Evolutionary conservation across 1,140 invertebrate genomes (phyloP).

Genomic region (Drosophila nebulosa): DNA sequence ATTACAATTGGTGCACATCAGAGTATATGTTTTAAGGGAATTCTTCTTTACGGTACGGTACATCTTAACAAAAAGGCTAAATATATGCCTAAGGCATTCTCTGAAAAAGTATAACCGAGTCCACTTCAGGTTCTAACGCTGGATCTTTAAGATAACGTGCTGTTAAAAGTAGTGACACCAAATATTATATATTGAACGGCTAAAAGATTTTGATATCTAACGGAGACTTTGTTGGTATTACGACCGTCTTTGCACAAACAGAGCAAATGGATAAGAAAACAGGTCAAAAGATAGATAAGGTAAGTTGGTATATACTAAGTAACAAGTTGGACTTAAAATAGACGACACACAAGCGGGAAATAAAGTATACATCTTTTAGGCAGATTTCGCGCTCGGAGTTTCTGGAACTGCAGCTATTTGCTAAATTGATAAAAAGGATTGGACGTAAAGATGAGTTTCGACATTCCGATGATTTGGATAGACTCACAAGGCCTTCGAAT

Average conservation of each 20-base stretch:
- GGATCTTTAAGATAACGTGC: conserved; percentile 91
- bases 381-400: no score
- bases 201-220: conserved; percentile 99
- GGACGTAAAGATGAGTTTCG: no score
- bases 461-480: no score
- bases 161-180: conserved; percentile 92
- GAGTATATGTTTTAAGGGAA: conserved; percentile 97
- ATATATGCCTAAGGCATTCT: conserved; percentile 94
- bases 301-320: conserved; percentile 39
- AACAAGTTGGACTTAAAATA: background rate
- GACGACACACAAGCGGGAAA: no score
- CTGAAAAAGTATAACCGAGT: conserved; percentile 96
- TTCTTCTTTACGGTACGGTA: conserved; percentile 94
- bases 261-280: conserved; percentile 88
- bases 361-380: no score
- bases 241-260: conserved; percentile 99
- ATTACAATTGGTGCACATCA: conserved; percentile 95
- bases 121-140: conserved; percentile 96
- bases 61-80: conserved; percentile 94
- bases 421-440: no score
- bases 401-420: no score
- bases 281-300: conserved; percentile 87
- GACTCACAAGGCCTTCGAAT: no score
- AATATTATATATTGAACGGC: conserved; percentile 97
- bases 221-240: conserved; percentile 97